Base-by-base conservation (phyloP, 2,113 vertebrate species). In the Micronycteris hirsuta region DNA sequence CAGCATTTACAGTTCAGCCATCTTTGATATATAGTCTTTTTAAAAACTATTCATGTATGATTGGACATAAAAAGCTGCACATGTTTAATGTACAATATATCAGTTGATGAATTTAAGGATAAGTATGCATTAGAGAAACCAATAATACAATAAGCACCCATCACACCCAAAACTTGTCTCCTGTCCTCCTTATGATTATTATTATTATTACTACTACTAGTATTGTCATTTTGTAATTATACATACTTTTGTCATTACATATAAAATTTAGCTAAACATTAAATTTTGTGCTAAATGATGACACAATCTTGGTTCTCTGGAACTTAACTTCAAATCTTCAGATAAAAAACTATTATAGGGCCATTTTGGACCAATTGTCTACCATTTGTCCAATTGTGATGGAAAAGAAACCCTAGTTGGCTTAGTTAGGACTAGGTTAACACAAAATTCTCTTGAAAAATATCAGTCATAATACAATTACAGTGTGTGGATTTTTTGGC, bases 351-450 rank as follows among this genome's bases (percentile, higher is more conserved):
- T 8, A 61, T 28, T 9, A 56, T 31, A 28, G 10, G 15, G 38
- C 22, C 73, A 54, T 6, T 36, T 45, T 45, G 2, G 0, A 7
- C 3, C 4, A 41, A 3, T 7, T 17, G 0, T 9, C 19, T 19
- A 38, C 26, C 41, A 4, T 3, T 22, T 14, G 24, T 45, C 47
- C 19, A 24, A 11, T 6, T 89, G 2, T 68, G 20, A 84, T 2
- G 38, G 3, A 2, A 3, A 26, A 84, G 24, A 2, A 3, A 38
- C 24, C 63, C 8, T 6, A 36, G 19, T 26, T 78, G 14, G 5
- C 33, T 56, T 52, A 16, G 1, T 8, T 54, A 76, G 10, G 6
- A 24, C 2, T 0, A 61, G 33, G 17, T 43, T 4, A 15, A 86
- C 52, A 58, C 56, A 85, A 77, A 28, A 0, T 38, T n/a, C 13